Evolutionary conservation across 2,888 invertebrate genomes (phyloP).

Genomic region (Horisme vitalbata): DNA sequence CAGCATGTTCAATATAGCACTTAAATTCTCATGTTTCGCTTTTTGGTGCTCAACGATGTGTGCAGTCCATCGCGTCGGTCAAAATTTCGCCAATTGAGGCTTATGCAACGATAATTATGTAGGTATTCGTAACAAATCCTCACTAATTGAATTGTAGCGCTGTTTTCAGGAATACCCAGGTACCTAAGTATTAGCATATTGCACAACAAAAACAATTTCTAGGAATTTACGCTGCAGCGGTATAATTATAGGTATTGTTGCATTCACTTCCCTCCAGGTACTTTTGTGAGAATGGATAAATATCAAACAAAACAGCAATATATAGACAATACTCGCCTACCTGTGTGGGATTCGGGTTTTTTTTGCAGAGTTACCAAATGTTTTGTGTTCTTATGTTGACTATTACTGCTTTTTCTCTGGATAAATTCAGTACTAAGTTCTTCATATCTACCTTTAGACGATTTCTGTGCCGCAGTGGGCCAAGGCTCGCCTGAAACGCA

Average conservation of each 20-base stretch:
- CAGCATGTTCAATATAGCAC: slow-evolving; percentile 4
- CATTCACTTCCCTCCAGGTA: slow-evolving; percentile 14
- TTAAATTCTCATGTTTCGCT: slow-evolving; percentile 9
- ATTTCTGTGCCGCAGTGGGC: no score
- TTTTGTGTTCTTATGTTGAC: not conserved
- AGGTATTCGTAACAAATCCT: slow-evolving; percentile 21
- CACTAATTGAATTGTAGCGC: slow-evolving; percentile 44
- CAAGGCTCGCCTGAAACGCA: no score
- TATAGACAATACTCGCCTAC: slow-evolving; percentile 7
- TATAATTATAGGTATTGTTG: slow-evolving; percentile 21
- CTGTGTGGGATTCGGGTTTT: slow-evolving; percentile 7
- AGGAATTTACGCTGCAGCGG: slow-evolving; percentile 9
- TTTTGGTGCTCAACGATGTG: slow-evolving; percentile 14
- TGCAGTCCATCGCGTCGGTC: not conserved
- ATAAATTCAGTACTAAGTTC: no score
- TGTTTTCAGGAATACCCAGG: slow-evolving; percentile 37
- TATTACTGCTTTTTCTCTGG: not conserved
- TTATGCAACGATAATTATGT: slow-evolving; percentile 8
- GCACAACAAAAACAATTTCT: slow-evolving; percentile 27
- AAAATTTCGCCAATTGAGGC: not conserved
- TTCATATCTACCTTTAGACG: no score
- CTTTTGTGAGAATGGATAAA: slow-evolving; percentile 17
- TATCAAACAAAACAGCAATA: slow-evolving; percentile 11
- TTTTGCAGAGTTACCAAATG: slow-evolving; percentile 1
- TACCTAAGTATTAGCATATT: no score